These are phyloP conservation scores for Drosophila dunni DNA, from an alignment of 1,140 invertebrate species.

Conservation along the genomic window DNA sequence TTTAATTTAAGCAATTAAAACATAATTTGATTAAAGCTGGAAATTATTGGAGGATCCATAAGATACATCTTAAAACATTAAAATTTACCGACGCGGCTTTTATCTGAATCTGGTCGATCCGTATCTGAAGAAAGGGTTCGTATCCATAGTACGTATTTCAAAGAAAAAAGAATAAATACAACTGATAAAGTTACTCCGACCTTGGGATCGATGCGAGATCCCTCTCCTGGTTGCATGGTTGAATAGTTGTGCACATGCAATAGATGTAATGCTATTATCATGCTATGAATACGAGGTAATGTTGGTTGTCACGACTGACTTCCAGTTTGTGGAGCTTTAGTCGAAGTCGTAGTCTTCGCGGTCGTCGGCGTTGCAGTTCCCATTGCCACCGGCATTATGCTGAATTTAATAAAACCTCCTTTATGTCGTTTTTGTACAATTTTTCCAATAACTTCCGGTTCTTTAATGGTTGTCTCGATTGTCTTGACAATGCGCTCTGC, in stretches of 20 bases:
- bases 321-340: neutral
- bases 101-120: neutral
- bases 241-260: conserved; percentile 11
- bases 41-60: neutral
- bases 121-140: neutral
- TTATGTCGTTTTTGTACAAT: conserved; percentile 87
- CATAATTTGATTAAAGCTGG: neutral
- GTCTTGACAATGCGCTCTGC: conserved; percentile 84
- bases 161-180: conserved; percentile 32
- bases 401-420: conserved; percentile 86
- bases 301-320: conserved; percentile 60
- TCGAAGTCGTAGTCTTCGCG: neutral
- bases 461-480: conserved; percentile 86
- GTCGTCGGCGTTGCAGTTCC: neutral
- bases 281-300: conserved; percentile 35
- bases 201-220: neutral
- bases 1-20: neutral
- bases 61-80: neutral
- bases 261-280: neutral
- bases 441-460: conserved; percentile 84
- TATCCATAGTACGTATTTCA: conserved; percentile 42
- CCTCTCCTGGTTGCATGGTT: conserved; percentile 4
- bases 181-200: conserved; percentile 16
- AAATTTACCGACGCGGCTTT: neutral
- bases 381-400: conserved; percentile 85